Conservation (phyloP, 1,140 invertebrate species). For the Aphis craccivora region DNA sequence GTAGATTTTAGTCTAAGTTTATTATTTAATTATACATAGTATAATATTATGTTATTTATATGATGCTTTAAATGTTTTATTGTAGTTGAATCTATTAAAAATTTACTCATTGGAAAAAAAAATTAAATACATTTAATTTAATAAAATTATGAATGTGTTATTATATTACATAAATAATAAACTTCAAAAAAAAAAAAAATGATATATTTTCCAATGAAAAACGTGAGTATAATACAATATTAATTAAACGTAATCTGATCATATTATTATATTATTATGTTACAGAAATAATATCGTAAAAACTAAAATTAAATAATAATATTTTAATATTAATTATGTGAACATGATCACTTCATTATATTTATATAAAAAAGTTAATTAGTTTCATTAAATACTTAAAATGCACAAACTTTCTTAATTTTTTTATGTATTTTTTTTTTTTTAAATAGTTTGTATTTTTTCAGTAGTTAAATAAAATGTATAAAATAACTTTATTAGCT, state of each 20-base stretch:
- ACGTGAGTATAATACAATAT: too few species aligned
- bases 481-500: not conserved
- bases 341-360: too few species aligned
- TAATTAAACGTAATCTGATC: too few species aligned
- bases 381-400: not conserved
- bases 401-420: not conserved
- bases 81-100: constrained; percentile 71
- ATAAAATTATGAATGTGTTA: not conserved
- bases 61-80: not conserved
- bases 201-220: too few species aligned
- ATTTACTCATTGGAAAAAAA: not conserved
- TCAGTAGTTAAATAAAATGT: not conserved
- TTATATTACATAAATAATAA: not conserved
- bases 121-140: not conserved
- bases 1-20: not conserved
- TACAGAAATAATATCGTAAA: too few species aligned
- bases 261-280: too few species aligned
- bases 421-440: not conserved
- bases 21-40: not conserved
- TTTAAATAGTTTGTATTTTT: not conserved
- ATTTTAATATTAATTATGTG: too few species aligned
- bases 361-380: not conserved
- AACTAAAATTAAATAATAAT: too few species aligned
- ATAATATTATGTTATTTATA: not conserved
- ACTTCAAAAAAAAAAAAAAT: too few species aligned